Conservation (phyloP, 2,797 vertebrate genomes). For the Protonibea diacanthus region DNA sequence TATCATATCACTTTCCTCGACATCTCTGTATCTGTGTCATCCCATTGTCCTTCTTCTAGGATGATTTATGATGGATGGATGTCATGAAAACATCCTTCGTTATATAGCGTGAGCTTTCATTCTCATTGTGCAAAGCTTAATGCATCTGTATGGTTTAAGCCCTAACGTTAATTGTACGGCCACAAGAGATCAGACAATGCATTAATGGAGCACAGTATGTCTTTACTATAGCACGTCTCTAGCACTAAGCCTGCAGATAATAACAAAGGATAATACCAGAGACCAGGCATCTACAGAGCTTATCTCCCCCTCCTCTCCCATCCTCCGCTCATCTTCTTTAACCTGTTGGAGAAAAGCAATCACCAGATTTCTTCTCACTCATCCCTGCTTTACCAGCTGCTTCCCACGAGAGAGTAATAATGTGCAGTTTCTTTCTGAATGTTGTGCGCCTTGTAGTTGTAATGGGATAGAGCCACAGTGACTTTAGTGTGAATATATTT, state of each 20-base stretch:
- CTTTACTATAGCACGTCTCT: constrained; percentile 11
- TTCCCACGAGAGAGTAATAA: constrained; percentile 3
- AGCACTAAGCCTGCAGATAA: constrained; percentile 61
- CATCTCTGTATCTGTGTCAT: constrained; percentile 2
- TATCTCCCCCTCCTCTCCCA: constrained; percentile 42
- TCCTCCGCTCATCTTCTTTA: constrained; percentile 45
- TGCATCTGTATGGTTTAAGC: constrained; percentile 32
- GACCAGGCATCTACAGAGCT: constrained; percentile 48
- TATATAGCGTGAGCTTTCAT: background rate
- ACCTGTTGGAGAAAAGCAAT: constrained; percentile 42
- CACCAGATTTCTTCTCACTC: constrained; percentile 23
- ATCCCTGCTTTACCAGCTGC: background rate
- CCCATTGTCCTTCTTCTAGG: background rate
- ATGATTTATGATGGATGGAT: background rate
- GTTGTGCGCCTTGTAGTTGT: background rate
- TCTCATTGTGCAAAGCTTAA: constrained; percentile 26
- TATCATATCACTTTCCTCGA: background rate
- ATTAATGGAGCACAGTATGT: constrained; percentile 30
- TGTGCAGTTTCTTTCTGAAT: background rate
- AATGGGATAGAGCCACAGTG: background rate
- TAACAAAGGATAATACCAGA: constrained; percentile 51
- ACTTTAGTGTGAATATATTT: constrained; percentile 4
- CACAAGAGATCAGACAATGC: constrained; percentile 45
- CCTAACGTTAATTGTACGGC: constrained; percentile 19
- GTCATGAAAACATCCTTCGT: constrained; percentile 5